Evolutionary conservation across 2,888 invertebrate genomes (phyloP), one percentile per base, ranked within the genome.

Genomic region (Hydraecia micacea): DNA sequence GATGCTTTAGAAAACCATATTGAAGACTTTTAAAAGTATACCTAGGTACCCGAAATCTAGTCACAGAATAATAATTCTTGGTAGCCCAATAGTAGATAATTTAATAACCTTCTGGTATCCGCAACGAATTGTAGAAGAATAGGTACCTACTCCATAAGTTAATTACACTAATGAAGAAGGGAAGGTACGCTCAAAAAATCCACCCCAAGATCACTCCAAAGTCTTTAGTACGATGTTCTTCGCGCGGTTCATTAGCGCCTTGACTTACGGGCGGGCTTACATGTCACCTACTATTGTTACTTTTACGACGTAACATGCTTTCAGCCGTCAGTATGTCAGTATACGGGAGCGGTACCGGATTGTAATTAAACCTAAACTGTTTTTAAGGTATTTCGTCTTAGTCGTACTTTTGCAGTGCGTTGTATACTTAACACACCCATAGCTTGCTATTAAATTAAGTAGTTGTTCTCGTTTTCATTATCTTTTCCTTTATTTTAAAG

Each of bases 131-230:
- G 94, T 95, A 92, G 92, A 94, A 94, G 93, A 94, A 93, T 92
- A 87, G 91, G 90, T 90, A 92, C 88, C 92, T 92, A 92, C 92
- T 90, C 95, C 92, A 95, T 96, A 96, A 96, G 96, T 96, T 96
- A 96, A 96, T 96, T 96, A 96, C 95, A 95, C 96, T 96, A 96
- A 96, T 96, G 96, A 96, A 96, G 95, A 95, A 95, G 95, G 93
- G 94, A 95, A 96, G 96, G 95, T 96, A 93, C 94, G 94, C 95
- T 95, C 92, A 95, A 96, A 96, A 96, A 96, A 95, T 94, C 93
- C 94, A 91, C 94, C 95, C 96, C 94, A 94, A 95, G 96, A 96
- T 96, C 96, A 96, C 95, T 96, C 94, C 93, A 94, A 94, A 95
- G 95, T 96, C 96, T 96, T 96, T 96, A 96, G 94, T 95, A 94